These are phyloP conservation scores for Andricus curvator DNA, from an alignment of 2,888 invertebrate genomes.

Conservation along the genomic window DNA sequence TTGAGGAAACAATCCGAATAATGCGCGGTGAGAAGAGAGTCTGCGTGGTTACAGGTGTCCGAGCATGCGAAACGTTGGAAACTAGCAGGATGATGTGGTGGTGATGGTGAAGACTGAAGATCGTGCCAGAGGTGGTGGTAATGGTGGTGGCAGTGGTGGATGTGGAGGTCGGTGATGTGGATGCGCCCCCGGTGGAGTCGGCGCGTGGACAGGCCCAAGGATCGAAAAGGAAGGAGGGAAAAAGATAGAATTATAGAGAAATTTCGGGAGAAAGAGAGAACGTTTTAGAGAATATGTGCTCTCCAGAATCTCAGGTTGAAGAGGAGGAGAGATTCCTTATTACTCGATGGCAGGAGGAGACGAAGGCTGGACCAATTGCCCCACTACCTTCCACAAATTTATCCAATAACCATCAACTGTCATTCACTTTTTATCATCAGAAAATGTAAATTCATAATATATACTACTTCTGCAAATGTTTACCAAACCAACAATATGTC, in stretches of 20 bases:
- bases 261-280: slow-evolving; percentile 44
- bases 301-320: slow-evolving; percentile 31
- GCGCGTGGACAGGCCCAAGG: slow-evolving; percentile 61
- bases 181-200: slow-evolving; percentile 66
- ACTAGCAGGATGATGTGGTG: slow-evolving; percentile 46
- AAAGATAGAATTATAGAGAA: slow-evolving; percentile 48
- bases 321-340: slow-evolving; percentile 41
- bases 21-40: slow-evolving; percentile 62
- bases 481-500: too few species aligned
- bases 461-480: slow-evolving; percentile 48
- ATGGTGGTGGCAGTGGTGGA: slow-evolving; percentile 57
- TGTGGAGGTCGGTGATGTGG: slow-evolving; percentile 54
- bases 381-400: slow-evolving; percentile 59
- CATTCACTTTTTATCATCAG: slow-evolving; percentile 48
- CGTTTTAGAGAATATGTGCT: slow-evolving; percentile 14
- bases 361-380: slow-evolving; percentile 62
- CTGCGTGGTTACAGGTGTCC: slow-evolving; percentile 75
- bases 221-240: slow-evolving; percentile 48
- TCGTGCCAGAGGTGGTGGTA: slow-evolving; percentile 45
- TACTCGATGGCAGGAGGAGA: slow-evolving; percentile 55
- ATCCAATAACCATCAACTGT: slow-evolving; percentile 60
- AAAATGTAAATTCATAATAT: too few species aligned
- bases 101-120: slow-evolving; percentile 48
- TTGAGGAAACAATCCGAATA: slow-evolving; percentile 25
- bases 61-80: slow-evolving; percentile 57